phyloP scores from a whole-genome alignment of 2,888 invertebrate species.

The Callosobruchus maculatus region DNA sequence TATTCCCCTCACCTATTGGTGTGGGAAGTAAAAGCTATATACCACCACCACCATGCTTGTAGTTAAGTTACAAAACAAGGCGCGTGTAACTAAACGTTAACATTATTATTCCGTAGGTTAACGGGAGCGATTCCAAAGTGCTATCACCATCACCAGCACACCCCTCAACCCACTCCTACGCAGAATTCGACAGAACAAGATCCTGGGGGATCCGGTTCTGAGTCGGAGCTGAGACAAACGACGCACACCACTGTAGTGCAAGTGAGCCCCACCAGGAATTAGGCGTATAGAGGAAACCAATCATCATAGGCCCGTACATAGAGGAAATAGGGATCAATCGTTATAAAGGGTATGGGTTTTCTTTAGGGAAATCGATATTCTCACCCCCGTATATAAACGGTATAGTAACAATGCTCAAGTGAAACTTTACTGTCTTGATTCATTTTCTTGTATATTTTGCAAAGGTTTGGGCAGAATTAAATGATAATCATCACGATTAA shows the following conservation, averaged over 20 bases:
- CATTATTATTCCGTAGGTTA: slow-evolving; percentile 20
- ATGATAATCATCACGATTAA: no score
- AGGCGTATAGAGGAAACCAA: neutral
- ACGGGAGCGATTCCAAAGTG: slow-evolving; percentile 37
- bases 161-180: slow-evolving; percentile 22
- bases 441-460: neutral
- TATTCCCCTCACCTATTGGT: no score
- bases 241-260: slow-evolving; percentile 29
- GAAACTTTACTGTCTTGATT: neutral
- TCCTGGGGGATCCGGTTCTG: slow-evolving; percentile 36
- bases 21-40: no score
- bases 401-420: neutral
- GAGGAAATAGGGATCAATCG: neutral
- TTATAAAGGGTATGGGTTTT: neutral
- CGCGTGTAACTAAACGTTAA: no score
- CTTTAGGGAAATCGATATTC: neutral
- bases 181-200: slow-evolving; percentile 40
- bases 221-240: slow-evolving; percentile 38
- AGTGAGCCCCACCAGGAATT: slow-evolving; percentile 18
- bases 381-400: neutral
- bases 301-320: neutral
- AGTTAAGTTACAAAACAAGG: no score
- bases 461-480: no score
- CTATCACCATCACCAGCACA: slow-evolving; percentile 27
- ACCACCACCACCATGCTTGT: no score